A percentile compares a stretch with the other conserved stretches of the same genome.
phyloP scores from a whole-genome alignment of 2,797 vertebrate genomes.

The Carapus acus region DNA sequence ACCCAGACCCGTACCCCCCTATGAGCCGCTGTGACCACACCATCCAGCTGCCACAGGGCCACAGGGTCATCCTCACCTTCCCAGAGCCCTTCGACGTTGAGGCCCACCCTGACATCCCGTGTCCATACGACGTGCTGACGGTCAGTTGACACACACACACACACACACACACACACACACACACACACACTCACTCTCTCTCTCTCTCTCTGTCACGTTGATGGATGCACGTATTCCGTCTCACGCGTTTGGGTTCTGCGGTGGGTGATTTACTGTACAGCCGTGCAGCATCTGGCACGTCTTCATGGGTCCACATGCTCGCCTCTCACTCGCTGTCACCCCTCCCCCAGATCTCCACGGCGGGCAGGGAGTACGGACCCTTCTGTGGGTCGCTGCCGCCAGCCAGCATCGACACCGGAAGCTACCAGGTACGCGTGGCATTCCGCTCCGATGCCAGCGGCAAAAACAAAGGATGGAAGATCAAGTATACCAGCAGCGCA shows the following conservation, averaged over 20 bases:
- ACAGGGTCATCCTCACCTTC: conserved; percentile 75
- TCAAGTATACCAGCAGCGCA: conserved; percentile 67
- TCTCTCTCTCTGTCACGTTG: no score
- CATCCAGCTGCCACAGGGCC: conserved; percentile 72
- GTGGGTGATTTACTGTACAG: conserved; percentile 45
- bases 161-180: no score
- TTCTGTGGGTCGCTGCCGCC: conserved; percentile 76
- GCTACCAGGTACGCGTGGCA: conserved; percentile 63
- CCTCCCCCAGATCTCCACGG: conserved; percentile 69
- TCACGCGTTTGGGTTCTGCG: conserved; percentile 57
- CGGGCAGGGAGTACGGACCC: conserved; percentile 65
- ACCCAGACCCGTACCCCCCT: conserved; percentile 71
- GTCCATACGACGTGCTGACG: conserved; percentile 79
- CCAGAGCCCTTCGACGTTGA: conserved; percentile 76
- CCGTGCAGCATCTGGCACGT: conserved; percentile 47
- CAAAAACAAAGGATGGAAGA: conserved; percentile 78
- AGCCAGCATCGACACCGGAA: conserved; percentile 69
- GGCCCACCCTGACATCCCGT: conserved; percentile 66
- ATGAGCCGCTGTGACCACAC: conserved; percentile 75
- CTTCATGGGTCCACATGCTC: conserved; percentile 26
- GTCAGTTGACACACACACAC: conserved; percentile 62
- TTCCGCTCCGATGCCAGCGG: conserved; percentile 74
- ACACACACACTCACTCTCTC: no score
- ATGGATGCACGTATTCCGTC: conserved; percentile 72
- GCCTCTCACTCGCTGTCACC: conserved; percentile 18